These are phyloP conservation scores for Apogon hyalosoma DNA, from an alignment of 2,797 vertebrate species.

Conservation along the genomic window DNA sequence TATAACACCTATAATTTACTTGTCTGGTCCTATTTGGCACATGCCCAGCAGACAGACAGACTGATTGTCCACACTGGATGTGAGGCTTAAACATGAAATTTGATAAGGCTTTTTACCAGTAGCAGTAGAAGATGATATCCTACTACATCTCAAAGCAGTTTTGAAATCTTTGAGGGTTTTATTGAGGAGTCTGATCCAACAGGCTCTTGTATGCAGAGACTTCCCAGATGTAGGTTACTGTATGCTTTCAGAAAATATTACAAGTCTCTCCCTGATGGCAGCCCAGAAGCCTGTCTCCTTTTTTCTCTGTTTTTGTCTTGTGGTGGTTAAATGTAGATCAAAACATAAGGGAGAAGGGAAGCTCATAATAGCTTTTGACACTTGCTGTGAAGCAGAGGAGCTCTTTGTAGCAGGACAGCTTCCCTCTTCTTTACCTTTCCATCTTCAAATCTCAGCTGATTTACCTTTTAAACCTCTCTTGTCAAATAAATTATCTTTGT, in stretches of 20 bases:
- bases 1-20: neutral
- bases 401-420: conserved; percentile 45
- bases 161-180: conserved; percentile 36
- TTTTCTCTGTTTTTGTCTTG: conserved; percentile 50
- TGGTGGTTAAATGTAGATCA: conserved; percentile 75
- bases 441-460: conserved; percentile 50
- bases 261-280: conserved; percentile 56
- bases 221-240: conserved; percentile 72
- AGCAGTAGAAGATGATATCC: conserved; percentile 8
- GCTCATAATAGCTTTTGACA: conserved; percentile 70
- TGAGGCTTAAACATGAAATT: conserved; percentile 17
- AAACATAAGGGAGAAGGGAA: conserved; percentile 62
- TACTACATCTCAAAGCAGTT: conserved; percentile 29
- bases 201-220: conserved; percentile 52
- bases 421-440: conserved; percentile 29
- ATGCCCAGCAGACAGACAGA: neutral
- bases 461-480: conserved; percentile 45
- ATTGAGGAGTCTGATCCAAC: conserved; percentile 41
- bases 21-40: conserved; percentile 5
- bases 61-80: conserved; percentile 2
- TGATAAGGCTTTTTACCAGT: conserved; percentile 27
- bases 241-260: conserved; percentile 71
- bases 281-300: conserved; percentile 50
- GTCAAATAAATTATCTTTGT: conserved; percentile 38
- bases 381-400: conserved; percentile 59